These are phyloP conservation scores for Scaeva pyrastri DNA, from an alignment of 2,888 invertebrate genomes.

Conservation along the genomic window DNA sequence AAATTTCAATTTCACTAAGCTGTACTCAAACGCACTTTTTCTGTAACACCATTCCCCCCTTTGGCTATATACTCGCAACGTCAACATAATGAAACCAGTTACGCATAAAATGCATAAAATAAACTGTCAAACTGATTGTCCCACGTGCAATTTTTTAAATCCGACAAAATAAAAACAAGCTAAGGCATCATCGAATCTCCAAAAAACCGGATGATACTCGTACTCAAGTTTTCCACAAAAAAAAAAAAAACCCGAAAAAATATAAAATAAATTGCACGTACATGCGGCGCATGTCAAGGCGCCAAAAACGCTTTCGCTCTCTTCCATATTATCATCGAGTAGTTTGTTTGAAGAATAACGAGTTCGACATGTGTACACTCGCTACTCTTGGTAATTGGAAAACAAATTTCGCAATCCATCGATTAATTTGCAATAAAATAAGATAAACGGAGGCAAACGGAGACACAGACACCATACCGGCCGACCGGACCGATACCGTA, in stretches of 20 bases:
- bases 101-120: conserved; percentile 40
- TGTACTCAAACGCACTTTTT: conserved; percentile 50
- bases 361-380: conserved; percentile 70
- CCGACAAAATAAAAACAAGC: neutral
- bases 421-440: conserved; percentile 71
- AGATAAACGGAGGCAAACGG: conserved; percentile 67
- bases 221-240: neutral
- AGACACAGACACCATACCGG: conserved; percentile 45
- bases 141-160: conserved; percentile 56
- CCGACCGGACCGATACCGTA: too few relatives aligned
- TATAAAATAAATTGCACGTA: conserved; percentile 53
- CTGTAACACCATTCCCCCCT: neutral
- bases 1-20: conserved; percentile 69
- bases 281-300: conserved; percentile 58
- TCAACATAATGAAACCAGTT: conserved; percentile 55
- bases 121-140: conserved; percentile 50
- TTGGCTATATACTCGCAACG: neutral
- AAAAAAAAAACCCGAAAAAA: conserved; percentile 67
- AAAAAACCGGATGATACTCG: conserved; percentile 55
- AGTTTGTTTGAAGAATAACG: conserved; percentile 62
- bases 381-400: conserved; percentile 57
- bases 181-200: neutral
- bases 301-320: conserved; percentile 75
- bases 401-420: conserved; percentile 73
- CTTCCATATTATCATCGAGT: too few relatives aligned